Evolutionary conservation across 2,797 vertebrate species (phyloP), one percentile per base, ranked within the genome.

Genomic region (Eurystomus glaucurus): DNA sequence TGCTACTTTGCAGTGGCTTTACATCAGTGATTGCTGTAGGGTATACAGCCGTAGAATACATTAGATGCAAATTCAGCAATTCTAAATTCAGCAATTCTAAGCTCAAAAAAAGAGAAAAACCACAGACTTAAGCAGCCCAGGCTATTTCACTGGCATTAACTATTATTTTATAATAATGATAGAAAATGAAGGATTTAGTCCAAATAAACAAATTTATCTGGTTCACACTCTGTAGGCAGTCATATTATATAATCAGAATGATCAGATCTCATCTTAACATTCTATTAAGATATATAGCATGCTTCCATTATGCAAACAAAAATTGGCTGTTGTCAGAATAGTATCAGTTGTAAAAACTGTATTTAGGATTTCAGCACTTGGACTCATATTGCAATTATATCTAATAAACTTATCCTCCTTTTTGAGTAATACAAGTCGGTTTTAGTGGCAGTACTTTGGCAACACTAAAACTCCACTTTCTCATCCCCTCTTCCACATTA

Each of bases 21-120:
- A 72, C 46, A 76, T 72, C 7, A 23, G 46, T 86, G 69, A 79
- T 75, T 91, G 83, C 93, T 95, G 37, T 76, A 88, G 69, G 69
- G 31, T 93, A 14, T 51, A 19, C 58, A 93, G 45, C 41, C 77
- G 65, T 5, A 69, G 57, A 75, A 86, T 62, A 76, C 15, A 86
- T 69, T 79, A 88, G 92, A 90, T 93, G 65, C 35, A 93, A 90
- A 90, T 65, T 95, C 93, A 96, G 77, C 55, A 85, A 72, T 72
- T 85, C 74, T 74, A 51, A 87, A 62, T 85, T 76, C 60, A 90
- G 62, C 45, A 43, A 33, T 92, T 84, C 35, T 82, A 89, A 91
- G 21, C 20, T 77, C 8, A 68, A 45, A 66, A 80, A 35, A 48
- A 31, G 16, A 52, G 23, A 22, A 89, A 85, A 93, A 43, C 23